Conservation (phyloP, 2,888 invertebrate genomes). For the Monoplex corrugatus region DNA sequence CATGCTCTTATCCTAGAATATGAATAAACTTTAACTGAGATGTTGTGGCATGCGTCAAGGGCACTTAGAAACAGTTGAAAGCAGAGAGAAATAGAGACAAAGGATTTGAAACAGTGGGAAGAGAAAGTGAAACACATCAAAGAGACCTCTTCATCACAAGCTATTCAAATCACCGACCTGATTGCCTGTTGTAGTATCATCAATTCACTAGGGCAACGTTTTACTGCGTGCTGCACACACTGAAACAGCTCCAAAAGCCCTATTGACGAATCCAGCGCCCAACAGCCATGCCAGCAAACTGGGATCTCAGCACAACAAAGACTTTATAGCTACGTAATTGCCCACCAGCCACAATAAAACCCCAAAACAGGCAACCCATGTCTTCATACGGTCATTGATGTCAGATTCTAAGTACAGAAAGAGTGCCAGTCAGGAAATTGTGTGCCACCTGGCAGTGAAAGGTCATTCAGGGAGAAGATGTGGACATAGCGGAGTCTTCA, state of each 20-base stretch:
- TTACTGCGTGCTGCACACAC: background rate
- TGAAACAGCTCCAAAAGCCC: background rate
- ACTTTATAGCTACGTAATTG: constrained; percentile 4
- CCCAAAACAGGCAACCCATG: background rate
- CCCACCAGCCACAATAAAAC: constrained; percentile 28
- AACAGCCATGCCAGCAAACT: background rate
- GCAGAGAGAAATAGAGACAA: no score
- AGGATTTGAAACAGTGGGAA: no score
- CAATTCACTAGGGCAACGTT: background rate
- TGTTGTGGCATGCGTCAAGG: no score
- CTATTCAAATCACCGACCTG: no score
- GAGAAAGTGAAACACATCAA: no score
- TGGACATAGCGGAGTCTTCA: constrained; percentile 1
- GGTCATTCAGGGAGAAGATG: background rate
- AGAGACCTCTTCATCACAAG: no score
- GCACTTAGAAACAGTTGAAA: no score
- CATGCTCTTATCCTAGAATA: no score
- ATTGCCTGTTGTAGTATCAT: background rate
- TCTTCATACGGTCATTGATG: background rate
- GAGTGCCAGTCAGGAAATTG: constrained; percentile 24
- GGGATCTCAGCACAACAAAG: background rate
- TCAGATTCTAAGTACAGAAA: background rate
- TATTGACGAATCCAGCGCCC: background rate
- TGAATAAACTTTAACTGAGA: no score
- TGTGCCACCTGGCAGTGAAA: constrained; percentile 15